Conservation (phyloP, 2,797 vertebrate species). For the Rhinoraja longicauda region DNA sequence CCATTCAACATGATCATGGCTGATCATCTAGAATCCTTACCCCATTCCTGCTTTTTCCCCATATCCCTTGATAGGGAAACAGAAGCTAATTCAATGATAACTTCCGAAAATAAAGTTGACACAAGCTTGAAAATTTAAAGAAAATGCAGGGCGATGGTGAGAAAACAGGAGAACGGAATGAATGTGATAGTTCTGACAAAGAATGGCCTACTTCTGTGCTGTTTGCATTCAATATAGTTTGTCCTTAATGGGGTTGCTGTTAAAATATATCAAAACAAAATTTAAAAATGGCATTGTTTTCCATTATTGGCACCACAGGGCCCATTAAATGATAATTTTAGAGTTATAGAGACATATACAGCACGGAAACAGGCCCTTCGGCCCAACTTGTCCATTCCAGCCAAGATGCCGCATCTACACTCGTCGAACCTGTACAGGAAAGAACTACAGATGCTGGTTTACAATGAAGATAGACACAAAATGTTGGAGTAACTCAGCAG, state of each 20-base stretch:
- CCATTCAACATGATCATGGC: too few species aligned
- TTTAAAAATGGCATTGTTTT: background rate
- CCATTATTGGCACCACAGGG: background rate
- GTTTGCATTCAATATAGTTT: background rate
- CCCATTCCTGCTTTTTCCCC: too few species aligned
- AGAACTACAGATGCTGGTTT: too few species aligned
- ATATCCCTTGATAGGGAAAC: background rate
- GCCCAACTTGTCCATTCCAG: too few species aligned
- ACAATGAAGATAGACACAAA: too few species aligned
- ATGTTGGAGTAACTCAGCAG: too few species aligned
- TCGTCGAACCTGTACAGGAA: too few species aligned
- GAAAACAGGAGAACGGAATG: background rate
- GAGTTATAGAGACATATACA: too few species aligned
- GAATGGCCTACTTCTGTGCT: background rate
- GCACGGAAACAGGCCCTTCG: too few species aligned
- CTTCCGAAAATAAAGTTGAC: background rate
- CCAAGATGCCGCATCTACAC: too few species aligned
- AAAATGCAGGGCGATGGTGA: background rate
- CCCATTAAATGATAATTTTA: background rate
- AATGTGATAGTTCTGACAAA: background rate
- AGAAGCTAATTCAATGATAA: background rate
- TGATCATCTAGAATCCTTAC: too few species aligned
- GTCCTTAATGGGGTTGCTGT: background rate
- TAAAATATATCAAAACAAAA: background rate
- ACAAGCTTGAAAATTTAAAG: background rate